Conservation (phyloP, 2,113 vertebrate genomes). For the Tenebrosternarchus preto region DNA sequence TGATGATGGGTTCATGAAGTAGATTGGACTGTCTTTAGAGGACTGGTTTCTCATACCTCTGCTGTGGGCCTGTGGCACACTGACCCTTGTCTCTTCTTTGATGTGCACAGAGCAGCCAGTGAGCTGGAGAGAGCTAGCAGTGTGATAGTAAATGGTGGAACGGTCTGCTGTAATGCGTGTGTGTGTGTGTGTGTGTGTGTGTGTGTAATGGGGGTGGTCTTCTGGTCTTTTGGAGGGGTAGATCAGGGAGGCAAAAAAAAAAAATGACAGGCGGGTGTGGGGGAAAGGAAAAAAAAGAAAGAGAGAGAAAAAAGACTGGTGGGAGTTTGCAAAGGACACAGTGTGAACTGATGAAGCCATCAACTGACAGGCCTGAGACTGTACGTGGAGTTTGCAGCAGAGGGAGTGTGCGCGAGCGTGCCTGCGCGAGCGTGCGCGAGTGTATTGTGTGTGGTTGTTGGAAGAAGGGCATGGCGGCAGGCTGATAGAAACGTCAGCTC, state of each 20-base stretch:
- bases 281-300: constrained; percentile 44
- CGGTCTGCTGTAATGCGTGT: constrained; percentile 67
- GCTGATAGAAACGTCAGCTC: constrained; percentile 93
- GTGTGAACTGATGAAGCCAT: constrained; percentile 87
- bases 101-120: constrained; percentile 76
- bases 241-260: constrained; percentile 42
- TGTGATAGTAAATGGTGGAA: constrained; percentile 84
- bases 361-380: constrained; percentile 89
- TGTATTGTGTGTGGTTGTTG: constrained; percentile 63
- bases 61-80: constrained; percentile 86
- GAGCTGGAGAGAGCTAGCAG: constrained; percentile 62
- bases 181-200: constrained; percentile 48
- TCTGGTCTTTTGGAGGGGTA: constrained; percentile 1
- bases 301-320: constrained; percentile 45
- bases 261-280: constrained; percentile 61
- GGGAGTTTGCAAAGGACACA: constrained; percentile 58
- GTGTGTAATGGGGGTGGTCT: constrained; percentile 29
- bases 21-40: constrained; percentile 80
- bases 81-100: constrained; percentile 98
- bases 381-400: constrained; percentile 63
- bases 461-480: constrained; percentile 77
- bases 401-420: constrained; percentile 55
- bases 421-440: constrained; percentile 56
- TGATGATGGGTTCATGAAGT: constrained; percentile 73
- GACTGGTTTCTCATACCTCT: constrained; percentile 80